A percentile compares a stretch with the other conserved stretches of the same genome.
Conservation (phyloP, 2,797 vertebrate genomes). For the Apogon hyalosoma region DNA sequence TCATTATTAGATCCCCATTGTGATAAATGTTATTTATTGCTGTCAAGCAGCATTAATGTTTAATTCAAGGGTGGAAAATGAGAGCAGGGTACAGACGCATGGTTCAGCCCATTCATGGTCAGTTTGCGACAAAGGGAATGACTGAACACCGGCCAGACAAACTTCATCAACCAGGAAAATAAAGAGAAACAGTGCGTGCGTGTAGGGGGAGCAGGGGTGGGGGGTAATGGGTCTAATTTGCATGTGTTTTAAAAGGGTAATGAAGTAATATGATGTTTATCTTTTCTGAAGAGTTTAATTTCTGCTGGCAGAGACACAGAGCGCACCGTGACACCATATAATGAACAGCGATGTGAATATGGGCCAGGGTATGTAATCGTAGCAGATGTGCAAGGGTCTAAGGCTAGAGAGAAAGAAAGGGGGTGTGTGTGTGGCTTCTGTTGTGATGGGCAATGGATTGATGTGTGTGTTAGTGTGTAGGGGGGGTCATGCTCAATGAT, state of each 20-base stretch:
- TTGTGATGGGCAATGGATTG: constrained; percentile 76
- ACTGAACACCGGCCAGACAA: constrained; percentile 90
- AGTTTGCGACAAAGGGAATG: constrained; percentile 88
- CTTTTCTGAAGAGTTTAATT: constrained; percentile 97
- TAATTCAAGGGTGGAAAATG: constrained; percentile 93
- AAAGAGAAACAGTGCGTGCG: constrained; percentile 39
- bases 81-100: constrained; percentile 81
- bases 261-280: constrained; percentile 99
- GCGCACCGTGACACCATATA: constrained; percentile 83
- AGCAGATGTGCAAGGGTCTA: constrained; percentile 88
- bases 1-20: constrained; percentile 97
- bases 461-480: constrained; percentile 65
- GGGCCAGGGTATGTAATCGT: constrained; percentile 86
- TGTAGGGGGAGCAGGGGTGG: constrained; percentile 43
- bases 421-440: constrained; percentile 74
- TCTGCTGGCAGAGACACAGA: constrained; percentile 89
- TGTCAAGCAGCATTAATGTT: constrained; percentile 96
- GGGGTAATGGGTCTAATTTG: constrained; percentile 94
- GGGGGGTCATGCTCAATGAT: constrained; percentile 79
- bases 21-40: constrained; percentile 99
- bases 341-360: constrained; percentile 85
- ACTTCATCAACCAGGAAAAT: constrained; percentile 89
- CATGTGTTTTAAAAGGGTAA: constrained; percentile 99
- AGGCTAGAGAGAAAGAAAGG: constrained; percentile 72
- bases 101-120: constrained; percentile 88